Evolutionary conservation across 2,888 invertebrate species (phyloP).

Genomic region (Caenorhabditis doughertyi): DNA sequence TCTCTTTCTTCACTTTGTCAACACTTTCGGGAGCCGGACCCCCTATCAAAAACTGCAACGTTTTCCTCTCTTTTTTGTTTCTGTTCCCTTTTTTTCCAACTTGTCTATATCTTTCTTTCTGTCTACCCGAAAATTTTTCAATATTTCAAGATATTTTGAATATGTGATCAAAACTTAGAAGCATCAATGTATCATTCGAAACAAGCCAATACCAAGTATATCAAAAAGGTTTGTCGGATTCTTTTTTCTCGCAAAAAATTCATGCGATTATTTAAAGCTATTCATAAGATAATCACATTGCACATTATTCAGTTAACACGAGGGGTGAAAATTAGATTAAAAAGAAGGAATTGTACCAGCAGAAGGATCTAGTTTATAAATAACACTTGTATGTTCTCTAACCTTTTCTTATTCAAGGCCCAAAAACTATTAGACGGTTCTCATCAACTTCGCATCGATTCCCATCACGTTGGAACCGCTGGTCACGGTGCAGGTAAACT

Average conservation of each 20-base stretch:
- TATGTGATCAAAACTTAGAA: slow-evolving; percentile 39
- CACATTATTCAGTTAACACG: slow-evolving; percentile 5
- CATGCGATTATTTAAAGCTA: not conserved
- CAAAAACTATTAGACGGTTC: slow-evolving; percentile 83
- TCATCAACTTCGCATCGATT: slow-evolving; percentile 82
- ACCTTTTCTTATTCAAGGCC: slow-evolving; percentile 70
- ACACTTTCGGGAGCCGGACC: slow-evolving; percentile 40
- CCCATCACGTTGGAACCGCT: slow-evolving; percentile 81
- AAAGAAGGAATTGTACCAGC: not conserved
- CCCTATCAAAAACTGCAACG: slow-evolving; percentile 48
- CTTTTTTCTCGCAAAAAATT: not conserved
- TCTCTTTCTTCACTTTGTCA: slow-evolving; percentile 51
- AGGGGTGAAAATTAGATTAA: slow-evolving; percentile 12
- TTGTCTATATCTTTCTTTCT: not conserved
- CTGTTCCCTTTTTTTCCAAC: not conserved
- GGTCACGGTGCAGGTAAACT: slow-evolving; percentile 79
- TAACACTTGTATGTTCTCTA: not conserved
- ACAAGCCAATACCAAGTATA: slow-evolving; percentile 67
- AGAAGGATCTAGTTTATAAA: not conserved
- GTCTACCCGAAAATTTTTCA: not conserved
- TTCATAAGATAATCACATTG: slow-evolving; percentile 7
- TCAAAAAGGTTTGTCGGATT: slow-evolving; percentile 65
- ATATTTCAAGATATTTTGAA: slow-evolving; percentile 29
- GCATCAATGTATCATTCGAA: slow-evolving; percentile 67
- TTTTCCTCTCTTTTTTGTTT: slow-evolving; percentile 2